A percentile compares a stretch with the other conserved stretches of the same genome.
Conservation (phyloP, 2,797 vertebrate genomes). For the Falco rusticolus region DNA sequence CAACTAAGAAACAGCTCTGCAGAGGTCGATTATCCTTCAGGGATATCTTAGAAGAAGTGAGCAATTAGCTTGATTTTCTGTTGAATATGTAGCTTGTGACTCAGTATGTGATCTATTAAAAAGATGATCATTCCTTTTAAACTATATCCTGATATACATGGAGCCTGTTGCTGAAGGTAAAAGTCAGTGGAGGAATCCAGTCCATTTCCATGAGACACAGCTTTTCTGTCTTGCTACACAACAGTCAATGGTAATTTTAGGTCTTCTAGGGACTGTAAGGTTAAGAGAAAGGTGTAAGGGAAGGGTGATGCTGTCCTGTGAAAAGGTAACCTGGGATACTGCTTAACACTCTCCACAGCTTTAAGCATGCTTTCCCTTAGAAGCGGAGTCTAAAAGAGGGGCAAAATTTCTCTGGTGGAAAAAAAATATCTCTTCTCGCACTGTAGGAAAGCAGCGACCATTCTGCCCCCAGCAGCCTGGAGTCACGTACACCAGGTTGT, state of each 20-base stretch:
- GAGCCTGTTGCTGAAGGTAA: conserved; percentile 69
- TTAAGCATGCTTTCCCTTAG: not conserved
- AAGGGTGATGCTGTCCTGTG: not conserved
- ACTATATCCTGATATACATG: conserved; percentile 65
- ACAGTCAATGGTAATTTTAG: conserved; percentile 34
- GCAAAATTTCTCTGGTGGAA: not conserved
- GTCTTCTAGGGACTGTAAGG: conserved; percentile 25
- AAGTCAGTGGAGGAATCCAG: conserved; percentile 66
- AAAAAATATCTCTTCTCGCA: not conserved
- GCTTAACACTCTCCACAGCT: not conserved
- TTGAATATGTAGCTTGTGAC: conserved; percentile 79
- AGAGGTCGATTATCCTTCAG: conserved; percentile 78
- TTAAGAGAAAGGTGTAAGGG: not conserved
- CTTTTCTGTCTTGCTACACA: not conserved
- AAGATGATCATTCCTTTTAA: conserved; percentile 76
- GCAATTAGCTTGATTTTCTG: conserved; percentile 83
- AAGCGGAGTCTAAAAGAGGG: not conserved
- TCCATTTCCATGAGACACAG: conserved; percentile 40
- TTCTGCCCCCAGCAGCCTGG: not conserved
- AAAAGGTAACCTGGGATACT: not conserved
- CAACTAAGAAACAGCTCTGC: conserved; percentile 72
- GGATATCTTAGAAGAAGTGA: conserved; percentile 78
- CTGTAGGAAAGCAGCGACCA: not conserved
- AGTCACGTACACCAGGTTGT: not conserved
- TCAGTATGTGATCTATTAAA: conserved; percentile 80